Evolutionary conservation across 1,140 invertebrate species (phyloP).

Genomic region (Papilio xuthus): DNA sequence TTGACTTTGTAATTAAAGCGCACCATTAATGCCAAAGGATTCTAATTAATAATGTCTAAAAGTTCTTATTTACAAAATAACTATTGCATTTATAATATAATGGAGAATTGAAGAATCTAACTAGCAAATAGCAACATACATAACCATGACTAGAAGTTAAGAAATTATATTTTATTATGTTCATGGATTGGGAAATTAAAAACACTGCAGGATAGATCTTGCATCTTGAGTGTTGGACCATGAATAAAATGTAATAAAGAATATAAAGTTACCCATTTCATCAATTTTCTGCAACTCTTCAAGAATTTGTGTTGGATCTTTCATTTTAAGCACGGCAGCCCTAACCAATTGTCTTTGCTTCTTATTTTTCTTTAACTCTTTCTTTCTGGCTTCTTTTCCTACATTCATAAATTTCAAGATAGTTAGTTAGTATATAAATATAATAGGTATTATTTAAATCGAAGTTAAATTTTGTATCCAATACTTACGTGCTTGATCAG

Average conservation of each 20-base stretch:
- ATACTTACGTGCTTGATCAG: conserved; percentile 97
- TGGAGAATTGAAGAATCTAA: no score
- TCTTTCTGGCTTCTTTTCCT: conserved; percentile 98
- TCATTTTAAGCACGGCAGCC: conserved; percentile 98
- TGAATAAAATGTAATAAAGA: neutral
- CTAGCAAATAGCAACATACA: neutral
- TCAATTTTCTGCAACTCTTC: conserved; percentile 99
- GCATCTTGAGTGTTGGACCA: neutral
- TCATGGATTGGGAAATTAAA: neutral
- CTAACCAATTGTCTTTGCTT: conserved; percentile 97
- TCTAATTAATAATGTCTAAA: no score
- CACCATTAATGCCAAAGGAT: no score
- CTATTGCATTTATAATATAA: no score
- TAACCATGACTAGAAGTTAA: neutral
- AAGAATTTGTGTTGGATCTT: conserved; percentile 96
- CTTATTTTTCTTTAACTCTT: conserved; percentile 99
- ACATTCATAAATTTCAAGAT: conserved; percentile 51
- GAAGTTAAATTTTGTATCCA: conserved; percentile 20
- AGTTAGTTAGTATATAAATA: neutral
- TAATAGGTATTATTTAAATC: neutral
- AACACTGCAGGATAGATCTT: neutral
- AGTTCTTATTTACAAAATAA: no score
- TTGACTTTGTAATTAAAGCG: no score
- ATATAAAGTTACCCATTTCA: conserved; percentile 91
- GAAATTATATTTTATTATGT: neutral